Percentiles rank a stretch among this genome's conserved stretches.
Conservation (phyloP, 2,888 invertebrate genomes). For the Seira sanloemensis region DNA sequence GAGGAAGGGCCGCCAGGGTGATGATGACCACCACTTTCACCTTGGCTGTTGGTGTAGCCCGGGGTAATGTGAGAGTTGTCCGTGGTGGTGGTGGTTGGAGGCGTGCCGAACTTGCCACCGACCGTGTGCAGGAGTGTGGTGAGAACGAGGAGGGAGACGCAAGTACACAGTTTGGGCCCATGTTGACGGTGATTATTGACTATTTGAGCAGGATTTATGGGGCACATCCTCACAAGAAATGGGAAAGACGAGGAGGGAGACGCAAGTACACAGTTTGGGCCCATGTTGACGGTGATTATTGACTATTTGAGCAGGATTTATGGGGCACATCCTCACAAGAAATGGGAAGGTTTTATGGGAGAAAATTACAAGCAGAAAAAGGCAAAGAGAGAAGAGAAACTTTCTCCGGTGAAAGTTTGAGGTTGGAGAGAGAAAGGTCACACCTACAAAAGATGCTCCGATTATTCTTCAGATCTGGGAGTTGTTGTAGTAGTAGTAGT, state of each 20-base stretch:
- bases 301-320: neutral
- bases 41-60: neutral
- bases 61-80: neutral
- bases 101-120: constrained; percentile 41
- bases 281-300: neutral
- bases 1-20: constrained; percentile 16
- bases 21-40: constrained; percentile 31
- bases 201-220: neutral
- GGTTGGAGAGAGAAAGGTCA: too few species aligned
- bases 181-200: neutral
- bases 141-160: constrained; percentile 29
- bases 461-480: too few species aligned
- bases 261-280: neutral
- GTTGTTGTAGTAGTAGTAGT: too few species aligned
- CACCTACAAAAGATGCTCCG: too few species aligned
- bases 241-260: neutral
- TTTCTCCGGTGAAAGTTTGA: too few species aligned
- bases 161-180: constrained; percentile 5
- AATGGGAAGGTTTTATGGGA: neutral
- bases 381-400: too few species aligned
- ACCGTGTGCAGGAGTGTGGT: constrained; percentile 34
- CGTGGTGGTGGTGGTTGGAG: constrained; percentile 1
- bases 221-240: neutral
- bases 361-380: too few species aligned
- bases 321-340: neutral